Base-by-base conservation (phyloP, 1,140 invertebrate genomes). In the Medauroidea extradentata region DNA sequence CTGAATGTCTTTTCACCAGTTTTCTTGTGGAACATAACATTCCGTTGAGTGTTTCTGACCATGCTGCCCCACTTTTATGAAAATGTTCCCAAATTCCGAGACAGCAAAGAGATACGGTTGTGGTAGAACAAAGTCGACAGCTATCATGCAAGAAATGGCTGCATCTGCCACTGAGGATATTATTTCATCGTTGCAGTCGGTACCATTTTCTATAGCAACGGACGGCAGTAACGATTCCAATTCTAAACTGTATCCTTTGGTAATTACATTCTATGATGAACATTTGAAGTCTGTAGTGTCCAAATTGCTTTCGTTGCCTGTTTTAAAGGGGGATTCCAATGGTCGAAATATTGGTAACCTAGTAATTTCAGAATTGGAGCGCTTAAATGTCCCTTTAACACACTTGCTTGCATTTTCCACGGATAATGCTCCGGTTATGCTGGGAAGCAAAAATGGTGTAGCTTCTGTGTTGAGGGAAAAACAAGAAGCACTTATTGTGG, bases 371-470 rank as follows among this genome's bases (percentile, higher is more conserved):
- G 18, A 19, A 34, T 46, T 46, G 44, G 29, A 46, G 24, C 9
- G 18, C 13, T 21, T 19, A 11, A 25, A 46, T 46, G 24, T 46
- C 24, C 44, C 44, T 46, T 21, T 46, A 19, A 19, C 18, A 46
- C 18, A 46, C 24, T 46, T 19, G 18, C 18, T 46, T 46, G 44
- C 44, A 25, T 25, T 46, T 46, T 21, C 18, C 13, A 13, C 44
- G 13, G 44, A 46, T 46, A 46, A 46, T 46, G 44, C 44, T 25
- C 44, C 44, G 9, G 44, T 46, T 46, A 46, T 46, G 44, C 18
- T 46, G 18, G 44, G 44, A 25, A 21, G 18, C 18, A 46, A n/a
- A 46, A 46, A 46, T 46, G 44, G 18, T 21, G 44, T 46, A 46
- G 44, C 44, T 46, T 19, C 5, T 46, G 44, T 46, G 24, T 25